Evolutionary conservation across 2,888 invertebrate species (phyloP).

Genomic region (Cantharis rufa): DNA sequence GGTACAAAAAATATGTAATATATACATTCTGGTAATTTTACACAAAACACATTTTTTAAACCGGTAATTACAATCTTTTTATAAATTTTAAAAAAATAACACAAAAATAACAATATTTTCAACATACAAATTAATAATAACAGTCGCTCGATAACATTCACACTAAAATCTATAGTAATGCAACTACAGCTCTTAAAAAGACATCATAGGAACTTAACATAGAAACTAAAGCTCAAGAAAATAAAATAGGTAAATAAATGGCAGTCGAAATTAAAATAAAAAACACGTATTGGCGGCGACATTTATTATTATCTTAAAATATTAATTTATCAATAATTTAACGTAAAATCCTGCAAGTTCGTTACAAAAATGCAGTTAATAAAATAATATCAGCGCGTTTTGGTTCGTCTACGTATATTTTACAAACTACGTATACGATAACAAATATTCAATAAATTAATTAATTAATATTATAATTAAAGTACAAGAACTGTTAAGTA

Average conservation of each 20-base stretch:
- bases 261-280: slow-evolving; percentile 36
- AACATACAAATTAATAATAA: slow-evolving; percentile 9
- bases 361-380: slow-evolving; percentile 6
- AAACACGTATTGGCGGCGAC: slow-evolving; percentile 1
- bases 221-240: slow-evolving; percentile 26
- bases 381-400: slow-evolving; percentile 19
- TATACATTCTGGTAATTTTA: slow-evolving; percentile 13
- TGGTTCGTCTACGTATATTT: slow-evolving; percentile 11
- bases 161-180: slow-evolving; percentile 22
- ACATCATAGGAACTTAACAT: slow-evolving; percentile 27
- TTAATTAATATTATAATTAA: slow-evolving; percentile 11
- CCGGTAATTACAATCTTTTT: slow-evolving; percentile 13
- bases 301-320: background rate
- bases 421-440: slow-evolving; percentile 8
- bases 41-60: background rate
- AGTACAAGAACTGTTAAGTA: slow-evolving; percentile 25
- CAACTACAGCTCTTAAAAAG: slow-evolving; percentile 30
- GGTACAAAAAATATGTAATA: slow-evolving; percentile 18
- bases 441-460: slow-evolving; percentile 27
- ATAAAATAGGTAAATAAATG: slow-evolving; percentile 27
- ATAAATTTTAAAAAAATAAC: slow-evolving; percentile 4
- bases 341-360: background rate
- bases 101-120: background rate
- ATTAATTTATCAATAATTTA: background rate
- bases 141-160: slow-evolving; percentile 21